These are phyloP conservation scores for Megatriorchis doriae DNA, from an alignment of 2,113 vertebrate species.

Conservation along the genomic window DNA sequence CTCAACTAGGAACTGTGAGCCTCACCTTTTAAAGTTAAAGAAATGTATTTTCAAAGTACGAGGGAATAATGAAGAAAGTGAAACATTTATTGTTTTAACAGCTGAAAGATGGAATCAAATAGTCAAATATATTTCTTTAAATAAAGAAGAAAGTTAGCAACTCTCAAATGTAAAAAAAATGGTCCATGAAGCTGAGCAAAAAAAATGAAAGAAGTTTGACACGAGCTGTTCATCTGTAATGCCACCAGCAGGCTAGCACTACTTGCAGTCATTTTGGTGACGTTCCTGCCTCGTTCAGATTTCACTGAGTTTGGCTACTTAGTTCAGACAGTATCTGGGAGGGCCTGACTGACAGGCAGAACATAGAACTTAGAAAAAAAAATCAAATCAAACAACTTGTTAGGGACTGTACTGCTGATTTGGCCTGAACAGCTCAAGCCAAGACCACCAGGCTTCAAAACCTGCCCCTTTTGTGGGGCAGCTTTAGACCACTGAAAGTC, in stretches of 20 bases:
- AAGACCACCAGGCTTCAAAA: background rate
- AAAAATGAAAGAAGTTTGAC: background rate
- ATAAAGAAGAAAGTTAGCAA: background rate
- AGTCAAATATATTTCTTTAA: background rate
- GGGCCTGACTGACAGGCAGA: background rate
- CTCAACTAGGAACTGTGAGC: background rate
- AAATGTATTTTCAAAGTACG: background rate
- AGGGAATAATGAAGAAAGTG: background rate
- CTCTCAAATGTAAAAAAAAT: background rate
- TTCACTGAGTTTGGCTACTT: background rate
- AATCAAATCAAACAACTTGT: background rate
- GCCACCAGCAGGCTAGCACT: background rate
- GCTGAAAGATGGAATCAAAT: background rate
- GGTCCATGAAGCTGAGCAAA: background rate
- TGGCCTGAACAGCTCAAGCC: background rate
- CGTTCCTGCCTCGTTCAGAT: background rate
- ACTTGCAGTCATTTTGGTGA: background rate
- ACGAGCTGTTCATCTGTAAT: fast-evolving
- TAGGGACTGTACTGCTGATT: background rate
- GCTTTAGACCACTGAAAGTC: background rate
- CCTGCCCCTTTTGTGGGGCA: background rate
- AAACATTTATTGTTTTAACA: background rate
- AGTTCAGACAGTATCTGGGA: background rate
- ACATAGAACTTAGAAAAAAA: background rate
- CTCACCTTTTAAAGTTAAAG: background rate